These are phyloP conservation scores for Labroides dimidiatus DNA, from an alignment of 2,797 vertebrate species.

Conservation along the genomic window DNA sequence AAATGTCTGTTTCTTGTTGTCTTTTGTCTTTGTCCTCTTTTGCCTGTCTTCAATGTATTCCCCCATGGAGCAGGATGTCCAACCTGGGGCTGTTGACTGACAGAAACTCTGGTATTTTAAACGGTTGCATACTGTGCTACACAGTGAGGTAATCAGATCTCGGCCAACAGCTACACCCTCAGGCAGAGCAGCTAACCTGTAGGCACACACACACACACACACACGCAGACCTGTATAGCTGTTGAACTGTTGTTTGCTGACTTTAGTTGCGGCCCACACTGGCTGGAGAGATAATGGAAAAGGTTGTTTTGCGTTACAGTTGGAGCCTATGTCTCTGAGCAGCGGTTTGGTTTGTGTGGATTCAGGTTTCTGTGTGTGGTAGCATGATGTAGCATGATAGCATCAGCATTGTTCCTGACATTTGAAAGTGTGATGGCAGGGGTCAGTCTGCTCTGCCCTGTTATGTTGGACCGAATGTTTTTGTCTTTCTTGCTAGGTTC, in stretches of 20 bases:
- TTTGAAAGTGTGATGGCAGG: slow-evolving; percentile 51
- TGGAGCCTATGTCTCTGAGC: slow-evolving; percentile 46
- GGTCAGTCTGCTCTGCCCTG: slow-evolving; percentile 18
- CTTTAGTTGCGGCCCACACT: slow-evolving; percentile 51
- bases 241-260: slow-evolving; percentile 66
- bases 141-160: slow-evolving; percentile 68
- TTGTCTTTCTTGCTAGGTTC: neutral
- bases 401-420: slow-evolving; percentile 60
- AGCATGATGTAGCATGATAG: slow-evolving; percentile 45
- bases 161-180: slow-evolving; percentile 56
- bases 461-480: slow-evolving; percentile 3
- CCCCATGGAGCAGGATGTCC: slow-evolving; percentile 33
- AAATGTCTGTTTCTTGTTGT: neutral
- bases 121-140: slow-evolving; percentile 63
- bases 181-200: slow-evolving; percentile 50
- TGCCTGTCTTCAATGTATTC: slow-evolving; percentile 26
- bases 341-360: slow-evolving; percentile 47
- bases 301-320: slow-evolving; percentile 69
- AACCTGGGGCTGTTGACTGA: slow-evolving; percentile 65
- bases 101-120: slow-evolving; percentile 69
- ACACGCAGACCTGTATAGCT: slow-evolving; percentile 49
- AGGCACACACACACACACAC: slow-evolving; percentile 30
- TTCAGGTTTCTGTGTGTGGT: slow-evolving; percentile 37
- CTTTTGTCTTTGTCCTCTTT: neutral
- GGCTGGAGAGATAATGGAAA: slow-evolving; percentile 72